Percentiles rank a stretch among this genome's conserved stretches.
phyloP scores from a whole-genome alignment of 2,888 invertebrate genomes.

The Ceratothoa steindachneri region DNA sequence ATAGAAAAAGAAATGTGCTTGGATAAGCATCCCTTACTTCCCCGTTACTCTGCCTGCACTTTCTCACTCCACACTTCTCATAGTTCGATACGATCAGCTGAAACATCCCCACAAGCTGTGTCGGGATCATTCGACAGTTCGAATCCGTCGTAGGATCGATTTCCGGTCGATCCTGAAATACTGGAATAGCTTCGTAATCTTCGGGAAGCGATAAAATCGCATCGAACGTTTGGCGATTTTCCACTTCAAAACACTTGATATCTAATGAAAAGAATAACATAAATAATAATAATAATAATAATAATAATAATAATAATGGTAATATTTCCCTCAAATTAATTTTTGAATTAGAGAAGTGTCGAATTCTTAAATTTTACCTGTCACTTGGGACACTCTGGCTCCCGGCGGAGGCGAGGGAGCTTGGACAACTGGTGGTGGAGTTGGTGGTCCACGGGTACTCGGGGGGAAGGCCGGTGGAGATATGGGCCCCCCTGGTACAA shows the following conservation, averaged over 20 bases:
- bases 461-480: background rate
- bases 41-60: conserved; percentile 32
- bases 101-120: conserved; percentile 30
- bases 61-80: conserved; percentile 32
- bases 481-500: background rate
- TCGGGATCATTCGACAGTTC: conserved; percentile 34
- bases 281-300: background rate
- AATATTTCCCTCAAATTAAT: too few relatives aligned
- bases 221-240: conserved; percentile 23
- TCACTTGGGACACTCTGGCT: conserved; percentile 26
- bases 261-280: conserved; percentile 23
- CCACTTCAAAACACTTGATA: conserved; percentile 36
- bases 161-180: conserved; percentile 34
- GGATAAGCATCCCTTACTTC: conserved; percentile 35
- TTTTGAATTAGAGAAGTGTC: background rate
- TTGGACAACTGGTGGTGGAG: conserved; percentile 18
- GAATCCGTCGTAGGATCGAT: conserved; percentile 42
- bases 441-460: background rate
- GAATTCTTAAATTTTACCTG: conserved; percentile 16
- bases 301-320: background rate
- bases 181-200: conserved; percentile 32
- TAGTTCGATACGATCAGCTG: conserved; percentile 34
- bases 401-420: conserved; percentile 33
- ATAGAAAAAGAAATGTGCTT: too few relatives aligned
- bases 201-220: conserved; percentile 29